These are phyloP conservation scores for Bombylius major DNA, from an alignment of 2,888 invertebrate species.

Conservation along the genomic window DNA sequence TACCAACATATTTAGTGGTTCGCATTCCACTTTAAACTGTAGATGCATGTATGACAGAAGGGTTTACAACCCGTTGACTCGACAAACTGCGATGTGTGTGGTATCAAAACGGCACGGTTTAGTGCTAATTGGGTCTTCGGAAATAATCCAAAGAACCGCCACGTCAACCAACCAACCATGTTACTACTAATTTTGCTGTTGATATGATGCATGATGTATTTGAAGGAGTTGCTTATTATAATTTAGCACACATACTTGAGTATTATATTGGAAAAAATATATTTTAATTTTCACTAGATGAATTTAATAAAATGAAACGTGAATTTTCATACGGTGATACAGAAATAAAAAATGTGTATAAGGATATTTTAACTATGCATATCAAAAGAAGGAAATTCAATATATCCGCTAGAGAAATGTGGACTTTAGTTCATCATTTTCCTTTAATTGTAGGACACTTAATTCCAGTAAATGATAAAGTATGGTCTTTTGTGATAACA, in stretches of 20 bases:
- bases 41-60: no score
- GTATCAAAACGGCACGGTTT: no score
- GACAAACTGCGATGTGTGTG: no score
- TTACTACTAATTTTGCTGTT: no score
- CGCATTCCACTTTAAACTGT: no score
- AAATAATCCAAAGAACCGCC: no score
- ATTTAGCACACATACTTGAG: slow-evolving; percentile 5
- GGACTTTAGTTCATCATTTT: slow-evolving; percentile 10
- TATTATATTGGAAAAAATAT: slow-evolving; percentile 8
- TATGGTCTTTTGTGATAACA: slow-evolving; percentile 8
- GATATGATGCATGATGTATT: slow-evolving; percentile 13
- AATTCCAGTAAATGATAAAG: slow-evolving; percentile 9
- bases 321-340: slow-evolving; percentile 12
- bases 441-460: slow-evolving; percentile 11
- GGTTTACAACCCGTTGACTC: no score
- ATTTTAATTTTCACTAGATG: slow-evolving; percentile 10
- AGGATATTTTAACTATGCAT: slow-evolving; percentile 3
- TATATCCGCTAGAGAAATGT: slow-evolving; percentile 12
- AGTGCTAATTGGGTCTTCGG: no score
- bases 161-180: no score
- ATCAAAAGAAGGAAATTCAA: slow-evolving; percentile 7
- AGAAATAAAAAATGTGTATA: slow-evolving; percentile 11
- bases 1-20: no score
- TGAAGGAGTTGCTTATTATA: slow-evolving; percentile 8
- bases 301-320: slow-evolving; percentile 9